Evolutionary conservation across 1,140 invertebrate genomes (phyloP).

Genomic region (Protaetia brevitarsis): DNA sequence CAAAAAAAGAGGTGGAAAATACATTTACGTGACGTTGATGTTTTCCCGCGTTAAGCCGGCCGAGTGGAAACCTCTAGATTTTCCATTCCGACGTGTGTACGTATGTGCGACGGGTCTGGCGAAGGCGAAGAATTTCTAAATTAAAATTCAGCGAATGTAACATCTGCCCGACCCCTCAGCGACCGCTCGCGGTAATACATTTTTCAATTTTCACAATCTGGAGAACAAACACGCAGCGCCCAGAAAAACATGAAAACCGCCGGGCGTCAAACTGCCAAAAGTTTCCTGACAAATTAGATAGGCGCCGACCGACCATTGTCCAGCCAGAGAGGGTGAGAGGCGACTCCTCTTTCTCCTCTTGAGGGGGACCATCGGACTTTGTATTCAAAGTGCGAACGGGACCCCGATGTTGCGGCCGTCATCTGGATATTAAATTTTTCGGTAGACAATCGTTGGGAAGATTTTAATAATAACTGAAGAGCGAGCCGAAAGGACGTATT

Average conservation of each 20-base stretch:
- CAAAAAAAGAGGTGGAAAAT: conserved; percentile 4
- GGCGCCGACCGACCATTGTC: conserved; percentile 19
- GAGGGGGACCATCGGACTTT: conserved; percentile 20
- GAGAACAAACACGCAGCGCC: neutral
- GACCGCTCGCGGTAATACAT: conserved; percentile 18
- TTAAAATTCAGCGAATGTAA: conserved; percentile 16
- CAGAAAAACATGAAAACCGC: conserved; percentile 27
- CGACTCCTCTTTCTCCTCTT: conserved; percentile 25
- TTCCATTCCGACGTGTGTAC: neutral
- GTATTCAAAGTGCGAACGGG: conserved; percentile 31
- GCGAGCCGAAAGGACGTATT: conserved; percentile 25
- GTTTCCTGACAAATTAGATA: conserved; percentile 30
- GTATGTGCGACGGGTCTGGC: neutral
- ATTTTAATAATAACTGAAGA: conserved; percentile 35
- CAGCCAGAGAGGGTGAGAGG: conserved; percentile 3
- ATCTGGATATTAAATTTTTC: conserved; percentile 35
- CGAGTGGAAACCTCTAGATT: neutral
- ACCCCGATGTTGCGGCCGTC: conserved; percentile 30
- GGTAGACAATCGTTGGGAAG: conserved; percentile 27
- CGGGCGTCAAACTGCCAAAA: conserved; percentile 28
- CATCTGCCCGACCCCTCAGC: conserved; percentile 10
- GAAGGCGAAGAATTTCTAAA: conserved; percentile 10
- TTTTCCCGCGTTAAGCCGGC: neutral
- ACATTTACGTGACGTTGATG: conserved; percentile 3
- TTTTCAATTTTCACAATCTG: conserved; percentile 18